These are phyloP conservation scores for Drosophila setifemur DNA, from an alignment of 1,140 invertebrate genomes.

Conservation along the genomic window DNA sequence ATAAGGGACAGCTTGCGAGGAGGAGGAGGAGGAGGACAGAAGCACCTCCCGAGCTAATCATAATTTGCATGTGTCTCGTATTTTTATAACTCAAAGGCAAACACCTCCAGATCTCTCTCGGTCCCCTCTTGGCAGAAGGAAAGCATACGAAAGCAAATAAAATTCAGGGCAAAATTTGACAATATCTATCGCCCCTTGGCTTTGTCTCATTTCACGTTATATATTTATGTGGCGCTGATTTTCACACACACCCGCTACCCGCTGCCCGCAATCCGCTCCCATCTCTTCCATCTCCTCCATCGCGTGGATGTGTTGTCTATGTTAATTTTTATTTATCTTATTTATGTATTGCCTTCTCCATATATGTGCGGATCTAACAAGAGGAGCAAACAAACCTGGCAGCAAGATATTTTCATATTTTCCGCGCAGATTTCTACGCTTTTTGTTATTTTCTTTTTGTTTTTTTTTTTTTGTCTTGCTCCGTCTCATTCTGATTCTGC, in stretches of 20 bases:
- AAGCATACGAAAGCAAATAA: constrained; percentile 45
- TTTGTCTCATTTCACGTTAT: constrained; percentile 36
- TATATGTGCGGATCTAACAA: constrained; percentile 22
- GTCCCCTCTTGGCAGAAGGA: not conserved
- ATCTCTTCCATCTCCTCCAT: not conserved
- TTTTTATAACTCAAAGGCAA: constrained; percentile 48
- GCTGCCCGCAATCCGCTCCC: not conserved
- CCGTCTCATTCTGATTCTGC: constrained; percentile 2
- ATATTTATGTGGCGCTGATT: constrained; percentile 52
- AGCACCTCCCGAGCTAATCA: constrained; percentile 1
- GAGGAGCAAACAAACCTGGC: constrained; percentile 11
- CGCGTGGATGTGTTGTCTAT: constrained; percentile 59
- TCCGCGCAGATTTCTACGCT: constrained; percentile 24
- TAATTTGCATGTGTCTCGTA: constrained; percentile 67
- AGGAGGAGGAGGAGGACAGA: not conserved
- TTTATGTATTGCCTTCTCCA: constrained; percentile 52
- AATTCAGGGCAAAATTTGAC: constrained; percentile 49
- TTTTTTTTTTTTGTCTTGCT: constrained; percentile 31
- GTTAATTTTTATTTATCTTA: constrained; percentile 75
- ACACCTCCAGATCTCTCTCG: not conserved
- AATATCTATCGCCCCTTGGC: constrained; percentile 36
- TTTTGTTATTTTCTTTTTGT: constrained; percentile 28
- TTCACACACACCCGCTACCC: constrained; percentile 13
- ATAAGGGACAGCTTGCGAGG: too few relatives aligned
- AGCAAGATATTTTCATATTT: constrained; percentile 56